A percentile compares a stretch with the other conserved stretches of the same genome.
phyloP scores from a whole-genome alignment of 2,113 vertebrate genomes.

The Thunnus maccoyii region DNA sequence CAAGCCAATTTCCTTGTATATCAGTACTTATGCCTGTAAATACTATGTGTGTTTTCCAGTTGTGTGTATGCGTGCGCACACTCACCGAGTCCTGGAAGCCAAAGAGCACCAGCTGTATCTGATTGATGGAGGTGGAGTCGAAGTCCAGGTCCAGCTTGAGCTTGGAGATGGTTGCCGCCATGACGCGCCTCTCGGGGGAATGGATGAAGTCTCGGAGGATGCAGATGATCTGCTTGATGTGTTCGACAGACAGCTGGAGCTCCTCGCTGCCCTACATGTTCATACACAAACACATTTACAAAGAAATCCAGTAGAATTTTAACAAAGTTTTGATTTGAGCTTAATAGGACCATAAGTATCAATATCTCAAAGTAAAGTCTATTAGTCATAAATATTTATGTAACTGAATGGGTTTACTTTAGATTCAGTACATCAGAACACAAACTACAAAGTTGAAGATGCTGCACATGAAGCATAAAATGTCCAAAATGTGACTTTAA shows the following conservation, averaged over 20 bases:
- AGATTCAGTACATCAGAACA: not conserved
- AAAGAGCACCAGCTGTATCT: slow-evolving; percentile 94
- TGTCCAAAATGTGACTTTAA: not conserved
- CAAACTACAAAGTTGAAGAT: not conserved
- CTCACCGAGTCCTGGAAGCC: slow-evolving; percentile 96
- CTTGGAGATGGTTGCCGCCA: slow-evolving; percentile 94
- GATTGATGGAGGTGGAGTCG: slow-evolving; percentile 93
- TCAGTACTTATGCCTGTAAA: not conserved
- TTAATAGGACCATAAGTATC: not conserved
- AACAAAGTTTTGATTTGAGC: not conserved
- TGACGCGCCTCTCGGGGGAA: slow-evolving; percentile 92
- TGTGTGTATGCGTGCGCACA: not conserved
- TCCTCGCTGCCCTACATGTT: slow-evolving; percentile 89
- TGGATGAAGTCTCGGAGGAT: slow-evolving; percentile 95
- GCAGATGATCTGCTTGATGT: slow-evolving; percentile 95
- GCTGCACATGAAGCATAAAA: too few relatives aligned
- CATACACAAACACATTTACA: not conserved
- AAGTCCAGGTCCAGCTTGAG: slow-evolving; percentile 95
- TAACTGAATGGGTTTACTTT: not conserved
- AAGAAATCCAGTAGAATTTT: not conserved
- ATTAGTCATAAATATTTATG: not conserved
- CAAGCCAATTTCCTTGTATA: too few relatives aligned
- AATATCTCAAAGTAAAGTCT: not conserved
- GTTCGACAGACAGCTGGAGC: slow-evolving; percentile 89
- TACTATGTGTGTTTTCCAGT: not conserved